Evolutionary conservation across 2,888 invertebrate genomes (phyloP).

Genomic region (Zaprionus lineosus): DNA sequence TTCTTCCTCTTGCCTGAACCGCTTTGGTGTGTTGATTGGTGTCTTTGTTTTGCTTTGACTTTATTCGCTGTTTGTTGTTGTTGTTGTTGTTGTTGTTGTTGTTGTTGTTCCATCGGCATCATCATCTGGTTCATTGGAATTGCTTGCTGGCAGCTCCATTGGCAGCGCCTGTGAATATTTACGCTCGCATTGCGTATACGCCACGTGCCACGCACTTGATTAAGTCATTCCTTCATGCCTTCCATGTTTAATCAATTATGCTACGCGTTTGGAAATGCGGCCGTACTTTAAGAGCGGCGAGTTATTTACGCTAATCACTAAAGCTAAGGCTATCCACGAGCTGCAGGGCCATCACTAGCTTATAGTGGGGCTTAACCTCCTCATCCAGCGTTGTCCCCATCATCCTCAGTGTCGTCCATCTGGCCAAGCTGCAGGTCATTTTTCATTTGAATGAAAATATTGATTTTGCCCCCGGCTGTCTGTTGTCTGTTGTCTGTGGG

Average conservation of each 20-base stretch:
- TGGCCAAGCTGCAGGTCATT: constrained; percentile 63
- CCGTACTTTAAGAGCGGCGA: not conserved
- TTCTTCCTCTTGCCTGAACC: constrained; percentile 33
- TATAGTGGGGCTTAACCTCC: constrained; percentile 1
- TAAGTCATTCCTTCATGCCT: constrained; percentile 69
- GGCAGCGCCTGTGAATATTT: constrained; percentile 3
- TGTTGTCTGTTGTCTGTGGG: constrained; percentile 18
- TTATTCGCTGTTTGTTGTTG: constrained; percentile 39
- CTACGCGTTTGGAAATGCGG: constrained; percentile 62
- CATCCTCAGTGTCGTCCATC: constrained; percentile 33
- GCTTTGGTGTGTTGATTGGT: constrained; percentile 65
- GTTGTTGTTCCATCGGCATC: constrained; percentile 17
- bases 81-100: constrained; percentile 16
- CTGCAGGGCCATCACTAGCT: no score
- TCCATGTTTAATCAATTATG: constrained; percentile 72
- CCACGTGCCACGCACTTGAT: constrained; percentile 69
- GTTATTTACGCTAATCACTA: constrained; percentile 55
- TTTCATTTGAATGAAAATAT: constrained; percentile 79
- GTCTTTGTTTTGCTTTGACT: constrained; percentile 53
- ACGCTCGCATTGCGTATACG: constrained; percentile 62
- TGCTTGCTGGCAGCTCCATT: no score
- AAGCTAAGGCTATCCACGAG: constrained; percentile 31
- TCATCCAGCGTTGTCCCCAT: not conserved
- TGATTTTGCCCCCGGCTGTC: constrained; percentile 59
- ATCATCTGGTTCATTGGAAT: constrained; percentile 6